These are phyloP conservation scores for Melieria crassipennis DNA, from an alignment of 2,888 invertebrate species.

Conservation along the genomic window DNA sequence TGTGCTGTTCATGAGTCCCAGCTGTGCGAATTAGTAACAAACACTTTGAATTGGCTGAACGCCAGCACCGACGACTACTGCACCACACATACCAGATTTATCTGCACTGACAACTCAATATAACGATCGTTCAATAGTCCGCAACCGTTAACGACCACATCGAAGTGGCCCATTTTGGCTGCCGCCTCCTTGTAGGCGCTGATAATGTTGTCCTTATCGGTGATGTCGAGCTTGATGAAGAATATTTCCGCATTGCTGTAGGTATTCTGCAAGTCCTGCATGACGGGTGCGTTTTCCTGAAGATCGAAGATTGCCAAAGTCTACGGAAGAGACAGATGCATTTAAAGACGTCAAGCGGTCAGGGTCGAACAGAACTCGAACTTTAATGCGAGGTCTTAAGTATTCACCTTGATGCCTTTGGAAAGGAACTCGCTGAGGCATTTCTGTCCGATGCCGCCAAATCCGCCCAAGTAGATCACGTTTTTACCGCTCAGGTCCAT, in stretches of 20 bases:
- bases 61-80: not conserved
- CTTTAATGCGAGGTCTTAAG: not conserved
- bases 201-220: conserved; percentile 51
- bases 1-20: conserved; percentile 65
- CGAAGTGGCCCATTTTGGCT: conserved; percentile 49
- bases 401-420: conserved; percentile 43
- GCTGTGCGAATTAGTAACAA: conserved; percentile 48
- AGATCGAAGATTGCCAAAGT: conserved; percentile 56
- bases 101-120: conserved; percentile 55
- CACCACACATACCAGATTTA: conserved; percentile 66
- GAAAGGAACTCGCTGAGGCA: conserved; percentile 45
- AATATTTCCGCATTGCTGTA: conserved; percentile 44
- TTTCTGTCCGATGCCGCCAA: conserved; percentile 60
- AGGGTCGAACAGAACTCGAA: not conserved
- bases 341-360: not conserved
- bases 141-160: conserved; percentile 59
- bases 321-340: conserved; percentile 23
- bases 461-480: conserved; percentile 59
- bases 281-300: conserved; percentile 43
- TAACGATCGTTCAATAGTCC: conserved; percentile 57
- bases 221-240: conserved; percentile 54
- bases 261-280: conserved; percentile 42
- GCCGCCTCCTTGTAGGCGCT: conserved; percentile 49
- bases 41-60: not conserved
- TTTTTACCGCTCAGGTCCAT: conserved; percentile 58